Evolutionary conservation across 2,888 invertebrate species (phyloP), one percentile per base, ranked within the genome.

Genomic region (Hermaeophaga mercurialis): DNA sequence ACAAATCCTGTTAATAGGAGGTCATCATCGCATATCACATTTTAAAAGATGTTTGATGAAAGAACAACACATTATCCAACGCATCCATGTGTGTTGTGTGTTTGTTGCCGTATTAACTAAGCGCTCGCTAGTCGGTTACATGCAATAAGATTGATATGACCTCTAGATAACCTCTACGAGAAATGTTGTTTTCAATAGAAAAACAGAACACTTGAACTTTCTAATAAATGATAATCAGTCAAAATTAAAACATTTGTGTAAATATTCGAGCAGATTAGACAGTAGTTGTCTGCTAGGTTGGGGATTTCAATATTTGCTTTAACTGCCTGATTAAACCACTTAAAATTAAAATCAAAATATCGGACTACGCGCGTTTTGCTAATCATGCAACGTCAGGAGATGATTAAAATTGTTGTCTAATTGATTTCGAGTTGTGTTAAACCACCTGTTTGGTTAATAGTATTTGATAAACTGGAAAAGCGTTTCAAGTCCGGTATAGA

Each of bases 161-260:
- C 56, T 56, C 22, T 45, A 45, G 56, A 49, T 56, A 50, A 56
- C 56, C 56, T 56, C 31, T 45, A 31, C 28, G 45, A 49, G 38
- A 56, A 48, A 56, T 52, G 52, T 52, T 56, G 45, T 56, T 56
- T 56, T 45, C 45, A 50, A 56, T 50, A 38, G 43, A 50, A 49
- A 49, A 45, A 55, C 45, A 45, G 26, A 44, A 33, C 31, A 50
- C 56, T 45, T 39, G 50, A 50, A 44, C 56, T 50, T 56, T 56
- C 56, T 56, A 56, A 50, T 56, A 19, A 24, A 19, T 38, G 50
- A 50, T 50, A 50, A 48, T 48, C 12, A 12, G 26, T 26, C 14
- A 47, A 36, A 47, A 47, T 47, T 47, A 38, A 36, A 36, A 47
- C 36, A 38, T 47, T 47, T 47, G 26, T 47, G 24, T 47, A 38